Base-by-base conservation (phyloP, 2,113 vertebrate species). In the Eolophus roseicapilla region DNA sequence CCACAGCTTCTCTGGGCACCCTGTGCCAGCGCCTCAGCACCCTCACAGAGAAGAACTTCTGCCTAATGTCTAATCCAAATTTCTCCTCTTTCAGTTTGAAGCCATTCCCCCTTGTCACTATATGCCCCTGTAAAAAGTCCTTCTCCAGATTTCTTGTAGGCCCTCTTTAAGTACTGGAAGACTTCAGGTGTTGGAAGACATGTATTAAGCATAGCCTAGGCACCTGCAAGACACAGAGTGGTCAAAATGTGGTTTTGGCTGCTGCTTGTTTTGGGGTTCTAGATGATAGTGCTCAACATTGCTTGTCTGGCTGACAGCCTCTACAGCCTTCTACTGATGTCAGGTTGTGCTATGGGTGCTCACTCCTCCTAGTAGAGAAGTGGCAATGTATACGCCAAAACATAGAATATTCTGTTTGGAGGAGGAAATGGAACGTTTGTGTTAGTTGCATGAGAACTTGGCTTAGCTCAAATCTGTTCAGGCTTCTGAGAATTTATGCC, bases 401-500 rank as follows among this genome's bases (percentile, higher is more conserved):
- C 69, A 37, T 31, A 33, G 35, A 73, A 16, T 86, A 73, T 82
- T 91, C 68, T 81, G 4, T 79, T 79, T 71, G 44, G 35, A 90
- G 60, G 33, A 70, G 35, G 37, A 90, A 64, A 81, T 33, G 39
- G 52, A 89, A 84, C 60, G 65, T 74, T 82, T 90, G 67, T 88
- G 92, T 88, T 81, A 81, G 77, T 60, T 85, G 39, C 27, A 64
- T 83, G 92, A 90, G 67, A 90, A 57, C 47, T 76, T 74, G 75
- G 52, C 52, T 92, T 87, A 59, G 57, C 43, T 76, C 74, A 65
- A 83, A 73, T 60, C 47, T 59, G 21, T 59, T 92, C 33, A 68
- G 43, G 39, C 65, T 93, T 90, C 63, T 62, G n/a, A 80, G 67
- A 53, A 92, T 90, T 82, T 93, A 80, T 91, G 75, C 67, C 59